Percentiles rank a stretch among this genome's conserved stretches.
These are phyloP conservation scores for Apostichopus parvimensis DNA, from an alignment of 35 echinoderm and acorn worm genomes.

Conservation along the genomic window DNA sequence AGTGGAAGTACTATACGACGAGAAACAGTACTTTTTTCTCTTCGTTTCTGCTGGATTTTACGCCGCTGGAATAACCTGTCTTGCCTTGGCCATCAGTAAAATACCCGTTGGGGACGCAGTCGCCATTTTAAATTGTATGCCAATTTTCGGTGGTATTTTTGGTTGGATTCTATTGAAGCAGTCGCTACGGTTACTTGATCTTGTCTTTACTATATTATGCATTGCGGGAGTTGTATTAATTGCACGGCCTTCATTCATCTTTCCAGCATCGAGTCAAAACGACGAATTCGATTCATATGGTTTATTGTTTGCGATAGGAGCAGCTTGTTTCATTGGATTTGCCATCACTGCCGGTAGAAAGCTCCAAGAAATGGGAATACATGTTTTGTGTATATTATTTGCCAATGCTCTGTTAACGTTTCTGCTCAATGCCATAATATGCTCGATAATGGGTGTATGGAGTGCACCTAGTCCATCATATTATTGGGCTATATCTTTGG, in stretches of 20 bases:
- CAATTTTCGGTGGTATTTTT: slow-evolving; percentile 43
- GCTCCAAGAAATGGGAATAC: not conserved
- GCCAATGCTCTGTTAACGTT: not conserved
- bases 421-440: not conserved
- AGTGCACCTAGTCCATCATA: slow-evolving; percentile 8
- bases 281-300: not conserved
- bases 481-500: slow-evolving; percentile 28
- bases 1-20: not conserved
- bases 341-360: slow-evolving; percentile 6
- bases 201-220: slow-evolving; percentile 16
- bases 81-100: slow-evolving; percentile 38
- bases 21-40: not conserved
- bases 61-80: not conserved
- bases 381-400: not conserved
- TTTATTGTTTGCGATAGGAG: slow-evolving; percentile 3
- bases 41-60: slow-evolving; percentile 5
- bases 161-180: slow-evolving; percentile 48
- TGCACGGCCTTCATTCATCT: slow-evolving; percentile 41
- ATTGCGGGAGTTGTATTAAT: slow-evolving; percentile 33
- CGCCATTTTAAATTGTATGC: slow-evolving; percentile 38
- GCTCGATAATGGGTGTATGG: slow-evolving; percentile 11
- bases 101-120: slow-evolving; percentile 50
- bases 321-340: slow-evolving; percentile 14
- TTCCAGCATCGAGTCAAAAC: not conserved
- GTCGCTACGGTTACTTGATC: slow-evolving; percentile 24